Conservation (phyloP, 2,797 vertebrate species). For the Setipinna tenuifilis region DNA sequence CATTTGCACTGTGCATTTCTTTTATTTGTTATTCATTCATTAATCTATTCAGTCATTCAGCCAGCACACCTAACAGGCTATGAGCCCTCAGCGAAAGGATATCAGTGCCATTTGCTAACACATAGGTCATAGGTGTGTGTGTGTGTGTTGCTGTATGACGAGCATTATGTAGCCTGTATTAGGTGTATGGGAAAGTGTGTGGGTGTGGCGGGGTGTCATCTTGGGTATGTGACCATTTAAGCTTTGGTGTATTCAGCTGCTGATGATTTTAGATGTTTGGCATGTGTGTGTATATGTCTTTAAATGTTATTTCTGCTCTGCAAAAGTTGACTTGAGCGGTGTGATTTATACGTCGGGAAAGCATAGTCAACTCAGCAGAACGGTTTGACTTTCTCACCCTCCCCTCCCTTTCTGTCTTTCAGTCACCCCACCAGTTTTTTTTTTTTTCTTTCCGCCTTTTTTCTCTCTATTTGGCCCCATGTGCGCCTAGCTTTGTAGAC, state of each 20-base stretch:
- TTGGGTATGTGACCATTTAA: neutral
- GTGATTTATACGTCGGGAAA: neutral
- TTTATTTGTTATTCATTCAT: neutral
- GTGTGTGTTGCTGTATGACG: neutral
- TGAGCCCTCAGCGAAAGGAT: neutral
- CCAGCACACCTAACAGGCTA: neutral
- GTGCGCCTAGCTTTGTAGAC: neutral
- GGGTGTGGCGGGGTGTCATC: neutral
- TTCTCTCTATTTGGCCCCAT: neutral
- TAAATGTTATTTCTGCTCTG: neutral
- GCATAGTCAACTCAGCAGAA: slow-evolving; percentile 36
- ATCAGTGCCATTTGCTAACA: neutral
- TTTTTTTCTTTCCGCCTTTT: slow-evolving; percentile 27
- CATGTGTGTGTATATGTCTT: neutral
- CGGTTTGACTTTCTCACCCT: slow-evolving; percentile 43
- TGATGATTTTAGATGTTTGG: neutral
- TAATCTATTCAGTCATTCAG: neutral
- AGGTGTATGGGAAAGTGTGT: neutral
- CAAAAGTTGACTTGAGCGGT: neutral
- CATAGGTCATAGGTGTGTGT: neutral
- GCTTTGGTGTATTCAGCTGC: neutral
- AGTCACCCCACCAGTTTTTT: slow-evolving; percentile 21
- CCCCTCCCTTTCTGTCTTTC: slow-evolving; percentile 30
- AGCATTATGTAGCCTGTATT: slow-evolving; percentile 1
- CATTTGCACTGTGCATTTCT: neutral